These are phyloP conservation scores for Tipula lateralis DNA, from an alignment of 2,888 invertebrate genomes.

Conservation along the genomic window DNA sequence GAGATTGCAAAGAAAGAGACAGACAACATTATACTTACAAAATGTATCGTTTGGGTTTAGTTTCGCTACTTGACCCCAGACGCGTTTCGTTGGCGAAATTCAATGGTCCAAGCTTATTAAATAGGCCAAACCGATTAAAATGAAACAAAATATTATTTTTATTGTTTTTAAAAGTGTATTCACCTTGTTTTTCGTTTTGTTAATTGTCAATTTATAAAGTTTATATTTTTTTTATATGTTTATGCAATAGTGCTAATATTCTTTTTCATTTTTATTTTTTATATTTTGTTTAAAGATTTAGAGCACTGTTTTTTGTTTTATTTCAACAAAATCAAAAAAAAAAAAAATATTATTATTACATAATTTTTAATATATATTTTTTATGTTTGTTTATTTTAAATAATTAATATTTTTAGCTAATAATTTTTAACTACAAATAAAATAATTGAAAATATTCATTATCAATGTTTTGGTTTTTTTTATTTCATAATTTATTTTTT, in stretches of 20 bases:
- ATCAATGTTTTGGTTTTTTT: not conserved
- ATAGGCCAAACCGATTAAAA: not conserved
- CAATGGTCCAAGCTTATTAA: too few species aligned
- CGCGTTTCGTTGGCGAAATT: too few species aligned
- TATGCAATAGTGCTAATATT: slow-evolving; percentile 19
- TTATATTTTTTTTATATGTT: slow-evolving; percentile 14
- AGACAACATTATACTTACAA: too few species aligned
- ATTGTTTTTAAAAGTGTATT: slow-evolving; percentile 19
- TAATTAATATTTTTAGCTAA: slow-evolving; percentile 19
- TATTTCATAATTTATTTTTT: not conserved
- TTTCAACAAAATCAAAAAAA: not conserved
- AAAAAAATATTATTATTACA: slow-evolving; percentile 2
- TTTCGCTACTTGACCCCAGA: too few species aligned
- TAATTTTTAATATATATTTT: not conserved
- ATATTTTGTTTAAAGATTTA: slow-evolving; percentile 16
- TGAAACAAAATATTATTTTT: not conserved
- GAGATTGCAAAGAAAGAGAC: too few species aligned
- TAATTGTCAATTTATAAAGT: slow-evolving; percentile 19
- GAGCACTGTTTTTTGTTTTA: slow-evolving; percentile 11
- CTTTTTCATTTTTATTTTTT: not conserved
- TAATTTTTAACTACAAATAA: slow-evolving; percentile 24
- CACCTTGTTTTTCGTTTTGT: slow-evolving; percentile 9
- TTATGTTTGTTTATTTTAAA: not conserved
- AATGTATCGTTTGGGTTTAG: too few species aligned
- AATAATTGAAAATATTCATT: not conserved